Percentiles rank a stretch among this genome's conserved stretches.
Conservation (phyloP, 2,113 vertebrate species). For the Callaeas wilsoni region DNA sequence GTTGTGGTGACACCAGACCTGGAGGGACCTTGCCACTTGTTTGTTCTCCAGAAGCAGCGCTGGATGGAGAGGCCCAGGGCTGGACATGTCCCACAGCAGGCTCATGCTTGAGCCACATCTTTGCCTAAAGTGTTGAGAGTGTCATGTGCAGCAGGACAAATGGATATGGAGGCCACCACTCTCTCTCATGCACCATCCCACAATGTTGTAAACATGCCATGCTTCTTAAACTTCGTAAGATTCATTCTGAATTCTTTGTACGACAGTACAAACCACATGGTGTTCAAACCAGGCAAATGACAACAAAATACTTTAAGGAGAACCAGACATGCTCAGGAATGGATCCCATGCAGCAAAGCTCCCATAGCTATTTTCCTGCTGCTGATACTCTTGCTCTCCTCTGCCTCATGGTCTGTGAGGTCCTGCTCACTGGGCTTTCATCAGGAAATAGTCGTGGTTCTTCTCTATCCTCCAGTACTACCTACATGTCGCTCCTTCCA, state of each 20-base stretch:
- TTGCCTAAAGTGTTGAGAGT: neutral
- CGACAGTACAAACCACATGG: slow-evolving; percentile 52
- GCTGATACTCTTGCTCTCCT: neutral
- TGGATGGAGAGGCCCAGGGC: neutral
- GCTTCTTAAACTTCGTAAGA: slow-evolving; percentile 12
- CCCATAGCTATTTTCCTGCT: neutral
- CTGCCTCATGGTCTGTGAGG: neutral
- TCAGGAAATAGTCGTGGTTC: neutral
- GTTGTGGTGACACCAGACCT: neutral
- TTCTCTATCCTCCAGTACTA: neutral
- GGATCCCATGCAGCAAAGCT: neutral
- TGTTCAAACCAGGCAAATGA: slow-evolving; percentile 48
- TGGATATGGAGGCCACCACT: neutral
- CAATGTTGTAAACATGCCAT: neutral
- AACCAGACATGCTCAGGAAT: slow-evolving; percentile 31
- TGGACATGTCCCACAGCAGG: neutral
- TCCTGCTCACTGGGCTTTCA: neutral
- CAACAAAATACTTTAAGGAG: slow-evolving; percentile 45
- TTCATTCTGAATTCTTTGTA: slow-evolving; percentile 58
- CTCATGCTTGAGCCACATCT: neutral
- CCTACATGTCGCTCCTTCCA: neutral
- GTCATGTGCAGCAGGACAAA: neutral
- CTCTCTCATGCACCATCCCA: neutral
- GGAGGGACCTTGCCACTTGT: neutral
- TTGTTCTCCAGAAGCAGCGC: neutral